Base-by-base conservation (phyloP, 1,140 invertebrate species). In the Drosophila lacertosa region DNA sequence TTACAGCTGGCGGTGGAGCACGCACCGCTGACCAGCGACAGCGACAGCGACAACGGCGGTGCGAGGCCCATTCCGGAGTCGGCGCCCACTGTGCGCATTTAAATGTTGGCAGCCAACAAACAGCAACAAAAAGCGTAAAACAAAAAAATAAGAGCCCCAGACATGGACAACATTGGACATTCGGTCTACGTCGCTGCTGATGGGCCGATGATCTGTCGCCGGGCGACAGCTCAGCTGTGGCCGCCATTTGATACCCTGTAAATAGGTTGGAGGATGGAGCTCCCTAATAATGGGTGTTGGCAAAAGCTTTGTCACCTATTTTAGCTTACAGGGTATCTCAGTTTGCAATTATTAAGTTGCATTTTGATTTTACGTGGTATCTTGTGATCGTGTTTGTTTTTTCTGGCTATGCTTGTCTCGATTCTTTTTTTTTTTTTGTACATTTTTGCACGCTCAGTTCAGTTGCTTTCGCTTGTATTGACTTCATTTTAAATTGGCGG, bases 401-500 rank as follows among this genome's bases (percentile, higher is more conserved):
- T 11, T 10, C 26, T 32, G n/a, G 9, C 24, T 10, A 16, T 7
- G 3, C n/a, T 13, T 45, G 11, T 20, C 6, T 48, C 24, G n/a
- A n/a, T 18, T 2, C 18, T 35, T 4, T 44, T 29, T 20, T 42
- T 45, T 24, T 37, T 6, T 5, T 4, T 26, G 29, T 26, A 29
- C 24, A 42, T 72, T 60, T 71, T 68, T 55, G 70, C 62, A 16
- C 58, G 54, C 68, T 47, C 68, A 59, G 54, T 71, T 59, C 59
- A 59, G 40, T 57, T 63, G 74, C 58, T 55, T 60, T 88, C 66
- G 57, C 57, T 76, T 81, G 83, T 88, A 82, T 89, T 88, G 83
- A 88, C 82, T 88, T 88, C 82, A 89, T 88, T 89, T 86, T 89
- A 89, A 89, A 89, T 89, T 89, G 86, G 86, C 86, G 86, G 86